phyloP scores from a whole-genome alignment of 2,113 vertebrate genomes.

The Pomatorhinus ruficollis region DNA sequence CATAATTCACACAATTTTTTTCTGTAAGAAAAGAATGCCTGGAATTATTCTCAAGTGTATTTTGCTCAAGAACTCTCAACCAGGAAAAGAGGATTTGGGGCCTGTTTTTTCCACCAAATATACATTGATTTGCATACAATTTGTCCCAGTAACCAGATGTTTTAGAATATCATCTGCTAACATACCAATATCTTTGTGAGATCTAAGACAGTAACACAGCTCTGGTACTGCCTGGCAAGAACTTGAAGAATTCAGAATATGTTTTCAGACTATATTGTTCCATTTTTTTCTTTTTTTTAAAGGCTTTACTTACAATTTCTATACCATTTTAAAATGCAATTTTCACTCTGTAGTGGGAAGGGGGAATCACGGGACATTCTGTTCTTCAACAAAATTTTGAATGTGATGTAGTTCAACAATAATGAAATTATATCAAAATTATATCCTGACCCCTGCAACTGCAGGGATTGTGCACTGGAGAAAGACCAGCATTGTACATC shows the following conservation, averaged over 20 bases:
- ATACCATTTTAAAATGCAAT: neutral
- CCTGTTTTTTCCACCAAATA: neutral
- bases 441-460: neutral
- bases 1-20: neutral
- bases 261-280: neutral
- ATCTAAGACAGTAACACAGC: neutral
- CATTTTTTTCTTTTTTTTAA: neutral
- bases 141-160: neutral
- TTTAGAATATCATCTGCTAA: neutral
- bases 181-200: neutral
- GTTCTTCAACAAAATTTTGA: neutral
- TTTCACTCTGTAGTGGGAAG: neutral
- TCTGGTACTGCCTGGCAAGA: neutral
- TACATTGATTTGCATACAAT: neutral
- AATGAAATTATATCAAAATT: slow-evolving; percentile 16
- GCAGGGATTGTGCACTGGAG: neutral
- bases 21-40: neutral
- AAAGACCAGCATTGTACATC: slow-evolving; percentile 22
- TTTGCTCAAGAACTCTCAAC: neutral
- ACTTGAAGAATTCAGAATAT: neutral
- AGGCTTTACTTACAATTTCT: neutral
- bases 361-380: neutral
- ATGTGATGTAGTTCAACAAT: neutral
- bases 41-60: neutral
- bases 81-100: neutral